Base-by-base conservation (phyloP, 2,113 vertebrate species). In the Prietella phreatophila region DNA sequence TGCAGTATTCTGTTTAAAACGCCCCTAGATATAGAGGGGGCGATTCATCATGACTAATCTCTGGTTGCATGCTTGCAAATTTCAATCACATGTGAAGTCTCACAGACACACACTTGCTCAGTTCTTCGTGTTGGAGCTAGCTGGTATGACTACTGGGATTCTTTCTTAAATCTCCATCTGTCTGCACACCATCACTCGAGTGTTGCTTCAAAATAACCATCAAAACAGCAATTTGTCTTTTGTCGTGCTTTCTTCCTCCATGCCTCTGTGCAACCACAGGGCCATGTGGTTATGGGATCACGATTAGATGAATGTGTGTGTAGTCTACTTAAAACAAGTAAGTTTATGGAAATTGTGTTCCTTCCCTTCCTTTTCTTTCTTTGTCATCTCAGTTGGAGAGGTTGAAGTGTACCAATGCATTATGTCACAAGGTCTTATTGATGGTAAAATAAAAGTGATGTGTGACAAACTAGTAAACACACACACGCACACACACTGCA, bases 21-120 rank as follows among this genome's bases (percentile, higher is more conserved):
- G 61, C 84, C 83, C 86, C 83, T 90, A 88, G 89, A 88, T 90
- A 84, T 47, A 55, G 84, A n/a, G 80, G 86, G 82, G 89, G 89
- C 19, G 84, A 30, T 65, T 83, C 84, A 84, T 86, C 63, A 53
- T 61, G 63, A 61, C 61, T 79, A 87, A 88, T 88, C 69, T 83
- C 55, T 84, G 83, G 60, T 69, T 55, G 50, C 76, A 76, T 56
- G 61, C 71, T 42, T 13, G 55, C 65, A 73, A 39, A 67, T 71
- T 85, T 85, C 86, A 91, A 83, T 87, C 71, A 83, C 80, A 83
- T 63, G 78, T 71, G 80, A 36, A 63, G 55, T n/a, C 82, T 63
- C 87, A 69, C 20, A n/a, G 27, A 76, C 10, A 82, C 17, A 69
- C 71, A 82, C 82, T 85, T 81, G 61, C 82, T 58, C 50, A 36